Base-by-base conservation (phyloP, 2,888 invertebrate species). In the Dolomedes plantarius region DNA sequence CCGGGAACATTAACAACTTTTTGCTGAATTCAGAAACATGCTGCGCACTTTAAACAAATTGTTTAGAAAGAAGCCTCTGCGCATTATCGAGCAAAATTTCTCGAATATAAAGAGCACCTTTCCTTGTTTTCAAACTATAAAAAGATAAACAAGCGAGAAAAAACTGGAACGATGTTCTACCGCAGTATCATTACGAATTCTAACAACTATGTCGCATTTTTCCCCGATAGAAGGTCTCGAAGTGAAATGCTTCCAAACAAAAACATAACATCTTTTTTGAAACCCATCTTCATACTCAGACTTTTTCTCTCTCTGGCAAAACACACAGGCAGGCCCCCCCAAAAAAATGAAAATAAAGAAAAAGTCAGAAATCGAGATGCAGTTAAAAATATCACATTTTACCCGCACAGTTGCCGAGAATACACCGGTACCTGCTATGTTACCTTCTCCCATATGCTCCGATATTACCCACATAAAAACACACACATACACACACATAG, bases 391-490 rank as follows among this genome's bases (percentile, higher is more conserved):
- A 56, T 56, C 56, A 56, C 56, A 23, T 56, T 46, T 19, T 56
- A 23, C 23, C 1, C 56, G 56, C 56, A 46, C 9, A 46, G 16
- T 13, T 46, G 16, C 56, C 23, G 56, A 16, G 65, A 41, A 65
- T 41, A 75, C 75, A 75, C 41, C 32, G 64, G 65, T 65, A 23
- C 65, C 65, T n/a, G n/a, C 19, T 13, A 32, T 36, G 16, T 71
- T 13, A 16, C 19, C 36, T 28, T 31, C 62, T 29, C 62, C 62
- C 39, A 73, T 31, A 46, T 41, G 32, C 46, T 46, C 39, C 39
- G 68, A 74, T 81, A 81, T 74, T 74, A 36, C 81, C 67, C 39
- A 68, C 68, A 65, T 74, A 50, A 74, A 74, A 80, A 74, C 3
- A 13, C 11, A 62, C 39, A 36, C 36, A 36, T 11, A 36, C 11